Evolutionary conservation across 2,113 vertebrate species (phyloP), one percentile per base, ranked within the genome.

Genomic region (Cryptotis parvus): DNA sequence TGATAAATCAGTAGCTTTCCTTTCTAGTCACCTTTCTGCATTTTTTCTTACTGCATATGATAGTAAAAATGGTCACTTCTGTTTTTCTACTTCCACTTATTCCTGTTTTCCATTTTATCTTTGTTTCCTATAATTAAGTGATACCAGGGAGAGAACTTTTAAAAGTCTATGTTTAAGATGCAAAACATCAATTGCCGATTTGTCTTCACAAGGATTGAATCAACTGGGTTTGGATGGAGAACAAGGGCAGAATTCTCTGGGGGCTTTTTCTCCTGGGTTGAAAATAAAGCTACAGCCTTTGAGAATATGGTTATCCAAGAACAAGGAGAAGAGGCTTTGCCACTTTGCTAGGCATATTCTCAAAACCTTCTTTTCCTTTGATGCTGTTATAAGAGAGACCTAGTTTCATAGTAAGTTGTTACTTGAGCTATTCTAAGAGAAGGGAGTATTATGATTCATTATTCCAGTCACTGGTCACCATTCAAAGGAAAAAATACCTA

Each of bases 21-120:
- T 84, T 74, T 87, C 20, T 37, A 9, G 41, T 41, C n/a, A n/a
- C 87, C 70, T 79, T 73, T 76, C 35, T 85, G 27, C 63, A 81
- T 61, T 82, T 86, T 37, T 86, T n/a, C 68, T 41, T 37, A 15
- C 45, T 4, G 9, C 24, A 22, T 14, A 27, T 41, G 18, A 58
- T 49, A 2, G 3, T 87, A 55, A 41, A 86, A 77, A 75, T 16
- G 20, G 6, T 43, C 16, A 43, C n/a, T 1, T 9, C 79, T 87
- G 77, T 70, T 82, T 6, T 74, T 73, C 29, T 9, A 29, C 27
- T 24, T 27, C 27, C 35, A 84, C 7, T 22, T 24, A 27, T 31
- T 11, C 26, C 58, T 68, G 66, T 45, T 58, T 75, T 90, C 41
- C 29, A 49, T n/a, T 87, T 86, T 49, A 27, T 43, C 35, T 88